These are phyloP conservation scores for Gymnoscopelus microlampas DNA, from an alignment of 2,797 vertebrate genomes.

Conservation along the genomic window DNA sequence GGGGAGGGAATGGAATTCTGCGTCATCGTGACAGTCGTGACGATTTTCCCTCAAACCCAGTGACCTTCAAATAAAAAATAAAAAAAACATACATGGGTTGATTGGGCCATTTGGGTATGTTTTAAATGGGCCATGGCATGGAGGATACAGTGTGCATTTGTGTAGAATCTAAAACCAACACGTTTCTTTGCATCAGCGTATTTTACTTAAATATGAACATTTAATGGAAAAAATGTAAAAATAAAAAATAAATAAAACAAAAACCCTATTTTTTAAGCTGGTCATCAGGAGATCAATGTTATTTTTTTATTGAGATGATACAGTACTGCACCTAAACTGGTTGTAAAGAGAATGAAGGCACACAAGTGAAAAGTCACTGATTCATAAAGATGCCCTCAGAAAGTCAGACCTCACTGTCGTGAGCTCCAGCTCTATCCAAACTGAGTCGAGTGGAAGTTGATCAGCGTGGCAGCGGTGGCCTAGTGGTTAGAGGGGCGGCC, in stretches of 20 bases:
- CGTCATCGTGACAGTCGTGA: slow-evolving; percentile 67
- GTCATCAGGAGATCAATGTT: background rate
- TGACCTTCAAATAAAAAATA: slow-evolving; percentile 79
- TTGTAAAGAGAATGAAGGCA: slow-evolving; percentile 32
- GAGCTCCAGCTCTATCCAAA: background rate
- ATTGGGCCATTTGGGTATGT: background rate
- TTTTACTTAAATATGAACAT: slow-evolving; percentile 13
- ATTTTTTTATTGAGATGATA: slow-evolving; percentile 12
- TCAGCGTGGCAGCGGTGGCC: too few species aligned
- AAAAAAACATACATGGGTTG: slow-evolving; percentile 21
- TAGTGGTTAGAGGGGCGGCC: too few species aligned
- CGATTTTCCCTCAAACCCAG: slow-evolving; percentile 34
- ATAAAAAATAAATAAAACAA: background rate
- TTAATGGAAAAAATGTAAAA: slow-evolving; percentile 18
- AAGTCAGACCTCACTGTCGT: too few species aligned
- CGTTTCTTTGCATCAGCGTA: slow-evolving; percentile 4
- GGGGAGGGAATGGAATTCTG: slow-evolving; percentile 28
- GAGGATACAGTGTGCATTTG: background rate
- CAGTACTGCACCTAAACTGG: slow-evolving; percentile 10
- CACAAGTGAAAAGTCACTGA: slow-evolving; percentile 38
- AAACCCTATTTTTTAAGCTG: background rate
- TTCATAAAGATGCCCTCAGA: slow-evolving; percentile 9
- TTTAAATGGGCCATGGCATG: background rate
- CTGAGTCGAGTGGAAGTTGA: background rate
- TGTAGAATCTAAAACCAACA: background rate